Evolutionary conservation across 2,888 invertebrate genomes (phyloP).

Genomic region (Trichopoda pennipes): DNA sequence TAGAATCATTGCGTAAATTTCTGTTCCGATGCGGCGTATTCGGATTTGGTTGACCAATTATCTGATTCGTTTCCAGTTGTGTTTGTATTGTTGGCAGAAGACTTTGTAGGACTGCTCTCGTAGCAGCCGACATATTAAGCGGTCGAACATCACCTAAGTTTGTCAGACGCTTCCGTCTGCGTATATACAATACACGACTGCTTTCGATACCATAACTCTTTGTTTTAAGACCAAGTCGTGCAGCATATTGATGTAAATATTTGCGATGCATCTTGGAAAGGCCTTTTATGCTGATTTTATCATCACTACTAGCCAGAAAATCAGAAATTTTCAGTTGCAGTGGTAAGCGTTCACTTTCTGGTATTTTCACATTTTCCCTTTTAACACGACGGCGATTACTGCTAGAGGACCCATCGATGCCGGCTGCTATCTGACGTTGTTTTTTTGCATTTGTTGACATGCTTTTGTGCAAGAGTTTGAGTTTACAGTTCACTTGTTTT

Average conservation of each 20-base stretch:
- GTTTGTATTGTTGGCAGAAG: slow-evolving; percentile 65
- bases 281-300: slow-evolving; percentile 66
- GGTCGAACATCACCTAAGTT: slow-evolving; percentile 63
- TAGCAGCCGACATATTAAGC: slow-evolving; percentile 66
- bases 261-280: slow-evolving; percentile 72
- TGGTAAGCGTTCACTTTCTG: slow-evolving; percentile 61
- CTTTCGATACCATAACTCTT: slow-evolving; percentile 71
- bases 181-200: slow-evolving; percentile 73
- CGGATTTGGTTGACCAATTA: slow-evolving; percentile 33
- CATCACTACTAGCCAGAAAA: slow-evolving; percentile 72
- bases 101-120: slow-evolving; percentile 63
- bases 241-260: slow-evolving; percentile 74
- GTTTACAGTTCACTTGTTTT: neutral
- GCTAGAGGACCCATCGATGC: slow-evolving; percentile 36
- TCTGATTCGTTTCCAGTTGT: slow-evolving; percentile 51
- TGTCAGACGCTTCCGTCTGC: slow-evolving; percentile 57
- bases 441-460: slow-evolving; percentile 65
- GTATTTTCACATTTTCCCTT: slow-evolving; percentile 49
- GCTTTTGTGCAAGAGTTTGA: slow-evolving; percentile 8
- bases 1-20: slow-evolving; percentile 69
- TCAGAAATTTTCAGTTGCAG: slow-evolving; percentile 71
- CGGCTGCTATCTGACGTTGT: slow-evolving; percentile 59
- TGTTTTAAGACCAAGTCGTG: slow-evolving; percentile 72
- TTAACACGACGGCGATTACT: slow-evolving; percentile 15
- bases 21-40: slow-evolving; percentile 52